Evolutionary conservation across 1,140 invertebrate genomes (phyloP), one percentile per base, ranked within the genome.

Genomic region (Homalodisca vitripennis): DNA sequence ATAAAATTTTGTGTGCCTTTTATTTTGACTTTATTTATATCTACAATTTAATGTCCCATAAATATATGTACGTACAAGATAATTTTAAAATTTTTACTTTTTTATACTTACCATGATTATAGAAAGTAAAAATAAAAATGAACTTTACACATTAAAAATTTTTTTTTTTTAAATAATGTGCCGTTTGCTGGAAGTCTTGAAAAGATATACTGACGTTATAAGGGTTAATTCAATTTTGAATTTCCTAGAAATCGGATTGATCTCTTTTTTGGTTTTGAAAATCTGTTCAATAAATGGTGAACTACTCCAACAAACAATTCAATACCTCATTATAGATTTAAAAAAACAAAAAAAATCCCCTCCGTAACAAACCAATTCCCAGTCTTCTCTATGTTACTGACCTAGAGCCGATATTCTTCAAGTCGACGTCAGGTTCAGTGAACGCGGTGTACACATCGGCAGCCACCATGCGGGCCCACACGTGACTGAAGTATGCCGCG

Each of bases 381-480:
- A 53, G 20, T 13, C 48, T n/a, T n/a, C 48, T 12, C 22, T 6
- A 53, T 6, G 22, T 24, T 53, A 6, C 6, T 53, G 12, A 74
- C 77, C 78, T 78, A 69, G 67, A 71, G 64, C 80, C 80, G 69
- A 78, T 63, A 29, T 72, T 72, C 46, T 60, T 22, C 14, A 78
- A 30, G 60, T 81, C 76, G 1, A 31, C 30, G 62, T 78, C 62
- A 64, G 83, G 82, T 79, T 96, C 92, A 69, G 88, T 80, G 78
- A 97, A 97, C 46, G 92, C 89, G 78, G 87, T 89, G 75, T 91
- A 95, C 17, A 91, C 84, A 81, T 98, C 95, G 1, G 94, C 93
- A 0, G 94, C 94, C 34, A 97, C 84, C 85, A 98, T 90, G 81
- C 87, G 84, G 1, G 92, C 90, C 91, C 92, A 95, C 3, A 92